Evolutionary conservation across 2,113 vertebrate species (phyloP), one percentile per base, ranked within the genome.

Genomic region (Acinonyx jubatus): DNA sequence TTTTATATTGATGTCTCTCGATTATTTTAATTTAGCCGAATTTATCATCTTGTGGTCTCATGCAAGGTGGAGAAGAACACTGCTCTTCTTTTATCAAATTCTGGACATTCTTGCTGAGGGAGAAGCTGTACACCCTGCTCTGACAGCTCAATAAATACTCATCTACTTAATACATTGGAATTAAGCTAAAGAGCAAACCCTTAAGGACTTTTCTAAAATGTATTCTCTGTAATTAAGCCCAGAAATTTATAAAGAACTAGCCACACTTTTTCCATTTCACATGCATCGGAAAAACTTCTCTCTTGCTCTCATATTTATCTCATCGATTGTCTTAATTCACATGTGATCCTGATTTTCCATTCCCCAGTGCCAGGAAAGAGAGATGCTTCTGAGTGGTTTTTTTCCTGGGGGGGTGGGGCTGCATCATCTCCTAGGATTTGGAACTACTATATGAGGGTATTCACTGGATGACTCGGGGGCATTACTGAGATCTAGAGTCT

Each of bases 141-240:
- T 76, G 36, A 80, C 14, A 38, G 7, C 41, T 90, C 41, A 85
- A 6, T 88, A 92, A 89, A 71, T 88, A 94, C 41, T 91, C 90
- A 94, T 66, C 45, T 12, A 78, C 38, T 82, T 68, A 93, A 45
- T 90, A 45, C 66, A 87, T 41, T 81, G 18, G 57, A 91, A 94
- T 82, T 73, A 68, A 91, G 12, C 18, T 78, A 83, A 93, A 82
- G 33, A 96, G 41, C 50, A 96, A 80, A 79, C 4, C 9, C 2
- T 73, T 57, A 65, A 88, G 45, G 27, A 31, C 25, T 91, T 96
- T 95, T 90, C 85, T 95, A 91, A 88, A 81, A 65, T 86, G 50
- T n/a, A 36, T 21, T 91, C 11, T 61, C 74, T 85, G 1, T 85
- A 93, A 79, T 57, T 91, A 73, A 91, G 48, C 23, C 41, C 9